phyloP scores from a whole-genome alignment of 2,113 vertebrate species.

The Antigone vipio region DNA sequence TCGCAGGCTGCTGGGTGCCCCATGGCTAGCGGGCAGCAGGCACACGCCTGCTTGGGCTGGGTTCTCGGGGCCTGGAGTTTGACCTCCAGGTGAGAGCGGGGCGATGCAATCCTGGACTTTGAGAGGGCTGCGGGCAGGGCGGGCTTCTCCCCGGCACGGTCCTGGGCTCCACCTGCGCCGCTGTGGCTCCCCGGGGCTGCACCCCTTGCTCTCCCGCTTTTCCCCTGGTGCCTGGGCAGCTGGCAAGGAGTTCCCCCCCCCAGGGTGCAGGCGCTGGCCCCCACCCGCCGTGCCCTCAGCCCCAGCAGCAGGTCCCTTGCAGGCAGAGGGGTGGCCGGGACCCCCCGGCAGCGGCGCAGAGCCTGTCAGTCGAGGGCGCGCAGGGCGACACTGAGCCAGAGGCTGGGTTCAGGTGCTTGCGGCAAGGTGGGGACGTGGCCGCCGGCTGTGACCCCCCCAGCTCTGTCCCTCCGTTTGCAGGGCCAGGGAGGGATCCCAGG shows the following conservation, averaged over 20 bases:
- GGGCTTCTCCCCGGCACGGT: background rate
- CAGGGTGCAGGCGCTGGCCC: background rate
- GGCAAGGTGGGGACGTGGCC: rapidly evolving
- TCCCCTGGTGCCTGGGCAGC: rapidly evolving
- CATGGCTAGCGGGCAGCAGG: rapidly evolving
- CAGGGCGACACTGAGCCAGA: rapidly evolving
- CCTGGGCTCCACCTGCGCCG: rapidly evolving
- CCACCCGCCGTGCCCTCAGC: background rate
- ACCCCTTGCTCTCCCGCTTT: rapidly evolving
- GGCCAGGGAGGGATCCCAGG: background rate
- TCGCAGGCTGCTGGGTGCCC: background rate
- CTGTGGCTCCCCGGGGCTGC: rapidly evolving
- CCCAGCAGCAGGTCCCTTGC: background rate
- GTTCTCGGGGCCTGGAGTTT: background rate
- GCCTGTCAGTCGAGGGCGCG: rapidly evolving
- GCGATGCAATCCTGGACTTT: background rate
- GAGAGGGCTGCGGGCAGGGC: background rate
- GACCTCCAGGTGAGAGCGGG: rapidly evolving
- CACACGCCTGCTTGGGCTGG: background rate
- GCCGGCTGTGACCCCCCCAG: rapidly evolving
- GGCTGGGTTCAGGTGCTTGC: rapidly evolving
- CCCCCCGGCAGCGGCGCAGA: rapidly evolving
- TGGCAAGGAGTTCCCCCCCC: background rate
- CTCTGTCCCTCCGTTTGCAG: background rate
- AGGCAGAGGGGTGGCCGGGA: background rate